A percentile compares a stretch with the other conserved stretches of the same genome.
Conservation (phyloP, 2,888 invertebrate species). For the Drosophila cracens region DNA sequence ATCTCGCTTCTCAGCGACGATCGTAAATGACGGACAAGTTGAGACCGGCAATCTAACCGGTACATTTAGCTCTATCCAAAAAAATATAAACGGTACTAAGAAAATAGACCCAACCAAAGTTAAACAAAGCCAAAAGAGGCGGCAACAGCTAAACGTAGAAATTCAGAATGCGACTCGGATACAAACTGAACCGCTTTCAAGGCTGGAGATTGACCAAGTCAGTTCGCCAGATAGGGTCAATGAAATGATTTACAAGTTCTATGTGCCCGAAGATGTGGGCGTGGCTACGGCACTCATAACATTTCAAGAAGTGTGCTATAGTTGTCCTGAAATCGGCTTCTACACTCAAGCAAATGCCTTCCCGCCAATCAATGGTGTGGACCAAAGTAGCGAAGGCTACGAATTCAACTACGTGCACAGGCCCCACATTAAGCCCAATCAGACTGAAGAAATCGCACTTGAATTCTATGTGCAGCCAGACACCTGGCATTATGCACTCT, state of each 20-base stretch:
- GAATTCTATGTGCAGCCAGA: constrained; percentile 87
- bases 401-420: constrained; percentile 85
- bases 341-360: constrained; percentile 86
- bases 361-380: constrained; percentile 78
- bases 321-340: constrained; percentile 85
- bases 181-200: not conserved
- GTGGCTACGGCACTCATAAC: constrained; percentile 81
- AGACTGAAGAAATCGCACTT: constrained; percentile 84
- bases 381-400: constrained; percentile 74
- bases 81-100: constrained; percentile 6
- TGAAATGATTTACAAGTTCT: constrained; percentile 86
- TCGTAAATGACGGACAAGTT: constrained; percentile 82
- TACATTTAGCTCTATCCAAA: constrained; percentile 53
- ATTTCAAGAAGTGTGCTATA: constrained; percentile 84
- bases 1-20: constrained; percentile 84
- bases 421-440: constrained; percentile 86
- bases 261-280: constrained; percentile 83
- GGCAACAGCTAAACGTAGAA: not conserved
- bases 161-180: constrained; percentile 12
- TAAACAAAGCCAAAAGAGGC: constrained; percentile 3
- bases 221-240: constrained; percentile 62
- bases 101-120: not conserved
- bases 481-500: constrained; percentile 87
- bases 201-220: constrained; percentile 10
- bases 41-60: constrained; percentile 82